These are phyloP conservation scores for Meteorus cinctellus DNA, from an alignment of 2,888 invertebrate genomes.

Conservation along the genomic window DNA sequence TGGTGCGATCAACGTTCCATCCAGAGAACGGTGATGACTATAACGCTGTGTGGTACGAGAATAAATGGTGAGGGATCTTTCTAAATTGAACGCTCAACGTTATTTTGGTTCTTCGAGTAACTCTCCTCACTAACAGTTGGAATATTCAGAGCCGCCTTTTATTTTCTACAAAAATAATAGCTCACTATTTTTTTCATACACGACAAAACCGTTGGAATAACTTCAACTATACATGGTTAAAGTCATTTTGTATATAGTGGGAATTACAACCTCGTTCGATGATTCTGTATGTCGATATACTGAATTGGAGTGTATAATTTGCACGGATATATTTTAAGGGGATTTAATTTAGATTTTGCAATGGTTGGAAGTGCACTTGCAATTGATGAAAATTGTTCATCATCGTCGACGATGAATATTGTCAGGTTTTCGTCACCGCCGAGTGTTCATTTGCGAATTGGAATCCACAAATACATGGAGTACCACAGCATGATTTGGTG, in stretches of 20 bases:
- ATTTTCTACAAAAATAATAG: background rate
- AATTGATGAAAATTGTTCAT: background rate
- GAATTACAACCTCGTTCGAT: background rate
- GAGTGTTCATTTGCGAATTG: background rate
- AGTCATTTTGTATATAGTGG: background rate
- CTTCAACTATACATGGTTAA: background rate
- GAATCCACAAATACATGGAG: background rate
- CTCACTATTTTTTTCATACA: background rate
- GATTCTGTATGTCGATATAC: background rate
- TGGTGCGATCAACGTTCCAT: conserved; percentile 17
- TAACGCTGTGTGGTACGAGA: conserved; percentile 16
- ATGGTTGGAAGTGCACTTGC: background rate
- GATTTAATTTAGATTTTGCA: background rate
- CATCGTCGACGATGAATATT: background rate
- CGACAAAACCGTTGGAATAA: background rate
- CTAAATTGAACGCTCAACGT: conserved; percentile 9
- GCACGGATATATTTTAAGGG: background rate
- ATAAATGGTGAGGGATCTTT: conserved; percentile 3
- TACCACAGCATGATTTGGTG: too few species aligned
- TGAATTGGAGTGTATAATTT: background rate
- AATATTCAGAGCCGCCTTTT: conserved; percentile 31
- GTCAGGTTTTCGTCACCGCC: too few species aligned
- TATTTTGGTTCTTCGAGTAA: conserved; percentile 21
- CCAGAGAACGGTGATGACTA: background rate
- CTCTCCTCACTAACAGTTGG: conserved; percentile 11